A percentile compares a stretch with the other conserved stretches of the same genome.
Evolutionary conservation across 2,797 vertebrate species (phyloP).

Genomic region (Myripristis jacobus): DNA sequence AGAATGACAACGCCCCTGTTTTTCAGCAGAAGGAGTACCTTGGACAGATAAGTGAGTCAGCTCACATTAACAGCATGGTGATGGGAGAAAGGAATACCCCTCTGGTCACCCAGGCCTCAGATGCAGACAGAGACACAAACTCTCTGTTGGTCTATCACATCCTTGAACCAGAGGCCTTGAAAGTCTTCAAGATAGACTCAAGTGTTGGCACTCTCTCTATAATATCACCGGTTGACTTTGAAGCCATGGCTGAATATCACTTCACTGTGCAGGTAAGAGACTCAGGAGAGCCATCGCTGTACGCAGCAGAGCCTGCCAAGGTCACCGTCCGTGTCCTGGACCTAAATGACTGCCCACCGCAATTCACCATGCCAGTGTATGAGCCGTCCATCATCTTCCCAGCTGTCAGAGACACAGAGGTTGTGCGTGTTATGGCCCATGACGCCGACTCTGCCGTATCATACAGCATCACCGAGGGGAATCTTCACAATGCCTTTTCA

Average conservation of each 20-base stretch:
- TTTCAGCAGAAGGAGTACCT: constrained; percentile 85
- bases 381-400: constrained; percentile 84
- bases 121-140: constrained; percentile 90
- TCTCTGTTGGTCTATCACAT: constrained; percentile 90
- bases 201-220: constrained; percentile 91
- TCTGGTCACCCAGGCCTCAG: constrained; percentile 89
- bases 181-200: constrained; percentile 90
- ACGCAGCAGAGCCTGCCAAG: constrained; percentile 86
- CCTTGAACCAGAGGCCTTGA: constrained; percentile 86
- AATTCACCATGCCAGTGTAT: constrained; percentile 84
- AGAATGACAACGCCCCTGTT: constrained; percentile 92
- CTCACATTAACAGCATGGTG: constrained; percentile 89
- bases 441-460: constrained; percentile 90
- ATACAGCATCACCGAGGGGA: constrained; percentile 89
- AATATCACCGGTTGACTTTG: constrained; percentile 88
- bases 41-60: constrained; percentile 91
- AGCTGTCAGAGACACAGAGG: constrained; percentile 85
- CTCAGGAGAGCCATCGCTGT: constrained; percentile 88
- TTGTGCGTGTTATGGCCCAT: constrained; percentile 85
- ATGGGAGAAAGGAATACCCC: constrained; percentile 88
- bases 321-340: constrained; percentile 88
- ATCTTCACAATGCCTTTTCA: constrained; percentile 82
- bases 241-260: constrained; percentile 84
- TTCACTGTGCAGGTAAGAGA: constrained; percentile 91
- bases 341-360: constrained; percentile 92